Evolutionary conservation across 2,888 invertebrate genomes (phyloP).

Genomic region (Microchrysa polita): DNA sequence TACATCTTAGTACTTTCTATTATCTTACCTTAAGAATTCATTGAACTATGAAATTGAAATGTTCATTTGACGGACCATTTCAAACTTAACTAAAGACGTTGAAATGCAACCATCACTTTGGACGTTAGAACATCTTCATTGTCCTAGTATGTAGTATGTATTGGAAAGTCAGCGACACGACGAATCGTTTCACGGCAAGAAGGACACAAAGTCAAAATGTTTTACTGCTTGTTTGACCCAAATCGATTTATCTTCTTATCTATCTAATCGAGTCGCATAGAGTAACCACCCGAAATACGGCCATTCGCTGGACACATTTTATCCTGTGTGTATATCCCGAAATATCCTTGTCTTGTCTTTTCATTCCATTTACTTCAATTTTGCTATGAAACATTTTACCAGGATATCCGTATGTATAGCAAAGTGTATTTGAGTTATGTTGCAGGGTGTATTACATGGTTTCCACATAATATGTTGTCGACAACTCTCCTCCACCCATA

Average conservation of each 20-base stretch:
- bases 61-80: constrained; percentile 18
- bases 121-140: constrained; percentile 4
- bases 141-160: too few species aligned
- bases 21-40: background rate
- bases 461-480: background rate
- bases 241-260: constrained; percentile 40
- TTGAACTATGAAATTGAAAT: constrained; percentile 15
- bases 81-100: background rate
- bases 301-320: background rate
- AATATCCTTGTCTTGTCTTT: constrained; percentile 5
- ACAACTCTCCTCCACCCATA: too few species aligned
- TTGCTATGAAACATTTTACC: constrained; percentile 5
- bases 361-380: constrained; percentile 21
- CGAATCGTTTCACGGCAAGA: constrained; percentile 17
- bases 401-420: too few species aligned
- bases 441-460: background rate
- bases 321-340: background rate
- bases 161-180: background rate
- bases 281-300: background rate
- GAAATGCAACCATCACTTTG: constrained; percentile 22
- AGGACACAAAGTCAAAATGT: constrained; percentile 41
- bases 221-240: constrained; percentile 37
- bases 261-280: constrained; percentile 22
- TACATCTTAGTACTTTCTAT: too few species aligned
- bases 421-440: too few species aligned